Conservation (phyloP, 2,888 invertebrate genomes). For the Polymixis flavicincta region DNA sequence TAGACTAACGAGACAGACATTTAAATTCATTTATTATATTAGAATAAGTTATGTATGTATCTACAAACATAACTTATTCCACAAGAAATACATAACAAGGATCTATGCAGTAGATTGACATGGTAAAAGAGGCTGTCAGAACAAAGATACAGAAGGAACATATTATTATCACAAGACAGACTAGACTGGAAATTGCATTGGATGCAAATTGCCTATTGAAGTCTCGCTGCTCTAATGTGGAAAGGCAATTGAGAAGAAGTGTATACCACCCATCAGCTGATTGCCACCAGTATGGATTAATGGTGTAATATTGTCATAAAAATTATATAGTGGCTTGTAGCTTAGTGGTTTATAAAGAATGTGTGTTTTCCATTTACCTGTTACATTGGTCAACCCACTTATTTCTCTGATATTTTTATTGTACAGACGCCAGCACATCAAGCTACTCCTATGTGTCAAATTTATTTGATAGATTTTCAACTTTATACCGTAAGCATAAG, state of each 20-base stretch:
- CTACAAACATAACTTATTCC: too few species aligned
- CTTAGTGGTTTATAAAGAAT: background rate
- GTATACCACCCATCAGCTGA: background rate
- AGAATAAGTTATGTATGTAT: background rate
- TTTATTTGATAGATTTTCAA: too few species aligned
- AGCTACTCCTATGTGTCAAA: too few species aligned
- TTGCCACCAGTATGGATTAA: background rate
- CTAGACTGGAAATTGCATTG: background rate
- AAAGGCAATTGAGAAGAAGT: background rate
- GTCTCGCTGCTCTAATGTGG: too few species aligned
- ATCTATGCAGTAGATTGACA: background rate
- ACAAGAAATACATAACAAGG: background rate
- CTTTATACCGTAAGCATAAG: too few species aligned
- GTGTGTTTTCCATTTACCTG: constrained; percentile 8
- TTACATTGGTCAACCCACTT: background rate
- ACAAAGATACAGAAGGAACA: background rate
- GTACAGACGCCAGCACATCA: too few species aligned
- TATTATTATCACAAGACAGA: background rate
- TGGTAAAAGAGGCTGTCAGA: background rate
- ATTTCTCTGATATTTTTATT: constrained; percentile 6
- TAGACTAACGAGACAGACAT: too few species aligned
- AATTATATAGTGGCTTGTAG: background rate
- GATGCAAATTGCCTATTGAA: background rate
- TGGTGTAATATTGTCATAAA: background rate
- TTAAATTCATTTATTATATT: too few species aligned